These are phyloP conservation scores for Heteromyza rotundicornis DNA, from an alignment of 2,888 invertebrate genomes.

Conservation along the genomic window DNA sequence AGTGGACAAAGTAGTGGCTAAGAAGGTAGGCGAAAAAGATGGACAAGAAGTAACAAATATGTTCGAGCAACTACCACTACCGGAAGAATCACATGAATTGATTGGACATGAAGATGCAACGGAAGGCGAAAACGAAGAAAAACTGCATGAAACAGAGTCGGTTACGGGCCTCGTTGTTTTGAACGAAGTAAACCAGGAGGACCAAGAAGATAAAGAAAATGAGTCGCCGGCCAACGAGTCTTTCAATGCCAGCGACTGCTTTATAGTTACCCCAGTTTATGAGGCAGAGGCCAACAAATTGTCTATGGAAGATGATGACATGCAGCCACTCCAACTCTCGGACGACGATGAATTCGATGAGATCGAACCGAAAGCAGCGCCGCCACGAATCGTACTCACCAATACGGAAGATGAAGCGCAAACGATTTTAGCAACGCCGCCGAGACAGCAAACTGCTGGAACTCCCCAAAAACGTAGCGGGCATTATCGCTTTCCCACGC, in stretches of 20 bases:
- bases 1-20: not conserved
- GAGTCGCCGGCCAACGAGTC: conserved; percentile 15
- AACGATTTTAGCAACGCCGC: conserved; percentile 15
- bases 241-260: conserved; percentile 23
- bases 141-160: too few species aligned
- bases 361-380: conserved; percentile 2
- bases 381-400: conserved; percentile 20
- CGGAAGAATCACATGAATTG: conserved; percentile 44
- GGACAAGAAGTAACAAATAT: not conserved
- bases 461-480: conserved; percentile 15
- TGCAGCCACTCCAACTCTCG: conserved; percentile 27
- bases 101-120: conserved; percentile 36
- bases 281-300: not conserved
- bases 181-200: not conserved
- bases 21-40: not conserved
- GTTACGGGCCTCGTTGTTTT: too few species aligned
- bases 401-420: conserved; percentile 11
- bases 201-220: not conserved
- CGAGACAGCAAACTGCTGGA: not conserved
- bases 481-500: conserved; percentile 40
- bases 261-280: conserved; percentile 5
- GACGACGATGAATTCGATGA: conserved; percentile 23
- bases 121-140: too few species aligned
- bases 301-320: conserved; percentile 24
- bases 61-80: too few species aligned